Evolutionary conservation across 2,888 invertebrate genomes (phyloP), one percentile per base, ranked within the genome.

Genomic region (Oscheius myriophilus): DNA sequence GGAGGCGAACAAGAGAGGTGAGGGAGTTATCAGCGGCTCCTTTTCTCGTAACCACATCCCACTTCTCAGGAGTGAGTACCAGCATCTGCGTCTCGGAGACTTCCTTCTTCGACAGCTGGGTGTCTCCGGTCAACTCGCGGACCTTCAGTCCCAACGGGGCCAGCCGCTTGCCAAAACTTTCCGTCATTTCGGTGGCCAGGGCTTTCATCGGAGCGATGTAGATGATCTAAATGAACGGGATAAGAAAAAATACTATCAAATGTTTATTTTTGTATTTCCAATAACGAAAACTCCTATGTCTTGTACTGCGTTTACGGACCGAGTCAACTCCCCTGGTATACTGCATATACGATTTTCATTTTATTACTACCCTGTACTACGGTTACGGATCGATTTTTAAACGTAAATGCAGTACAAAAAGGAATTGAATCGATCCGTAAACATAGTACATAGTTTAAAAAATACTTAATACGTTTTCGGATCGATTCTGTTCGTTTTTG

Each of bases 141-240:
- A 99, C 97, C 65, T 81, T 82, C 46, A 85, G 91, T 7, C 95
- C 95, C 0, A 93, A 88, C 0, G 91, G 90, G 46, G 90, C 90
- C 0, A 99, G 89, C 61, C 93, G 91, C 81, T 91, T 92, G 4
- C 80, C 78, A 42, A 80, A 80, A 87, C 93, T 97, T 0, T 91
- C 91, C 0, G 96, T 95, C 96, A 99, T 98, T 90, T 99, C 98
- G 0, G 96, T 92, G 0, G 98, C 98, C 49, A 99, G 88, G 0
- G 98, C 98, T 89, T 98, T 99, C 98, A 98, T 99, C 1, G 98
- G 98, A 0, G 97, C 97, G 79, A 99, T 93, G 88, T 99, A 98
- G 59, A 99, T 93, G 81, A 98, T 95, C 92, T 93, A 86, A 23
- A 88, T 78, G n/a, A 16, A 61, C 7, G 7, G 9, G 3, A 11